These are phyloP conservation scores for Brachionus koreanus DNA, from an alignment of 1,140 invertebrate species.

Conservation along the genomic window DNA sequence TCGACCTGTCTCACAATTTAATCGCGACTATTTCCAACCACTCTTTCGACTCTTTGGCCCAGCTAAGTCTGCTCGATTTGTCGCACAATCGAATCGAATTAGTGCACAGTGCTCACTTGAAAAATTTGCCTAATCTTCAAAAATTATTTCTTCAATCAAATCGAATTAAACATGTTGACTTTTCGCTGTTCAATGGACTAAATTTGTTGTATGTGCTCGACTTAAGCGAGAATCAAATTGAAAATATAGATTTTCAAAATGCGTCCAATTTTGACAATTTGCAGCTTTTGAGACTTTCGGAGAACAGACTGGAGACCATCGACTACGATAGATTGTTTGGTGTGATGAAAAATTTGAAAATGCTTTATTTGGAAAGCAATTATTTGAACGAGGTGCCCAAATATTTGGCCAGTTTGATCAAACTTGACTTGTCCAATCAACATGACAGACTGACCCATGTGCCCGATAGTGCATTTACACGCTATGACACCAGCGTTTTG, in stretches of 20 bases:
- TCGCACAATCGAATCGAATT: not conserved
- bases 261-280: not conserved
- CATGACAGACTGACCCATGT: not conserved
- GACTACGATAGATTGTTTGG: not conserved
- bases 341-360: not conserved
- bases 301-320: not conserved
- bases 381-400: not conserved
- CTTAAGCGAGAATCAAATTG: not conserved
- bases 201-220: not conserved
- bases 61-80: not conserved
- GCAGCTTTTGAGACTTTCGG: not conserved
- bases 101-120: not conserved
- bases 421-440: not conserved
- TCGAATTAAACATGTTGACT: not conserved
- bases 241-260: not conserved
- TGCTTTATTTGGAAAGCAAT: constrained; percentile 12
- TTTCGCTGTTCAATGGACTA: not conserved
- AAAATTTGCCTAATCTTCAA: not conserved
- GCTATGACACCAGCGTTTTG: not conserved
- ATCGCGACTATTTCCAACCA: not conserved
- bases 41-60: not conserved
- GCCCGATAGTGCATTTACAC: not conserved
- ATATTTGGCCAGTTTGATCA: not conserved
- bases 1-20: not conserved
- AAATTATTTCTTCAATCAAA: constrained; percentile 1